Conservation (phyloP, 2,888 invertebrate species). For the Melanchra persicariae region DNA sequence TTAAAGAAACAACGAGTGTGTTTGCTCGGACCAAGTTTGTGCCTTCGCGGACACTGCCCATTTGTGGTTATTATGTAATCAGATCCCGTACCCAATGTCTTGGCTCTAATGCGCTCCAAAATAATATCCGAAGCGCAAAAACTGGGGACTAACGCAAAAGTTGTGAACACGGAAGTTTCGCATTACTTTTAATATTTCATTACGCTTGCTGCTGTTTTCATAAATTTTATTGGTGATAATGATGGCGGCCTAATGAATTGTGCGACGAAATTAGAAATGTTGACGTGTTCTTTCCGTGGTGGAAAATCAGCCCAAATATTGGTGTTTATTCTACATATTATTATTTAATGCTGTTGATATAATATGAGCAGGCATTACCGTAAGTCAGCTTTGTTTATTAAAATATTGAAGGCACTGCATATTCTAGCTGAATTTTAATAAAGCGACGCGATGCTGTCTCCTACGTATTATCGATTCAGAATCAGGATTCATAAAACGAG, state of each 20-base stretch:
- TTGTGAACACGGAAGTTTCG: conserved; percentile 38
- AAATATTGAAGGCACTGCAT: conserved; percentile 47
- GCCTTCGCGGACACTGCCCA: conserved; percentile 18
- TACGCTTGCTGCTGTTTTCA: conserved; percentile 44
- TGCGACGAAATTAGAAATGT: conserved; percentile 28
- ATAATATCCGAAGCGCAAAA: conserved; percentile 36
- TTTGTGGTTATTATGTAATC: conserved; percentile 59
- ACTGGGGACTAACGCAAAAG: conserved; percentile 26
- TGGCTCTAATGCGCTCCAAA: conserved; percentile 50
- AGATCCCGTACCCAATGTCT: conserved; percentile 38
- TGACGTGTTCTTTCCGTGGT: conserved; percentile 24
- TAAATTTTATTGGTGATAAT: conserved; percentile 51
- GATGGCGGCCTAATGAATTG: conserved; percentile 38
- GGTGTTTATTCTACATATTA: conserved; percentile 35
- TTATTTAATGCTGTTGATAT: conserved; percentile 35
- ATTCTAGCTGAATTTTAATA: conserved; percentile 57
- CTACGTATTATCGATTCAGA: conserved; percentile 49
- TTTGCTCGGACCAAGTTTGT: conserved; percentile 30
- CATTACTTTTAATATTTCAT: conserved; percentile 44
- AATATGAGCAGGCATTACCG: conserved; percentile 22
- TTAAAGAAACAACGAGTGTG: conserved; percentile 28
- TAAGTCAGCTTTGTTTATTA: conserved; percentile 49
- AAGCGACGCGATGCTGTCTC: conserved; percentile 25
- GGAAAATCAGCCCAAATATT: conserved; percentile 29
- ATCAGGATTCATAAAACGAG: conserved; percentile 51